Conservation (phyloP, 2,113 vertebrate genomes). For the Erinaceus europaeus region DNA sequence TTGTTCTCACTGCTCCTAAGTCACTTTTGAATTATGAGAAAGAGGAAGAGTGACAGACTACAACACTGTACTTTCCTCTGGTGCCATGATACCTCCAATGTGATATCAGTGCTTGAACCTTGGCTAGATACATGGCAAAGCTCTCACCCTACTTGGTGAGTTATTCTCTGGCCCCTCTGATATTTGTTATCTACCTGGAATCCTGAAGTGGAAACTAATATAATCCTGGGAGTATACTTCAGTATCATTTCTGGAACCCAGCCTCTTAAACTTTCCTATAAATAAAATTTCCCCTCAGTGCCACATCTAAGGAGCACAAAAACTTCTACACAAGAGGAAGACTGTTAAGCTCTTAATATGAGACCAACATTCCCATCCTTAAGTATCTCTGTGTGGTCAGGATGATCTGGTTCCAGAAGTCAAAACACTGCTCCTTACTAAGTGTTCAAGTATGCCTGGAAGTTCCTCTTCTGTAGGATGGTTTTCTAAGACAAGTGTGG, state of each 20-base stretch:
- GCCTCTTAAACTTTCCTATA: background rate
- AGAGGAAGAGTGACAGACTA: too few species aligned
- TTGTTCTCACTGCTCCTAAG: too few species aligned
- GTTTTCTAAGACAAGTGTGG: background rate
- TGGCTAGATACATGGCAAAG: too few species aligned
- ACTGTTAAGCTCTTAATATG: background rate
- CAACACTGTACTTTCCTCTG: too few species aligned
- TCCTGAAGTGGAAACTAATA: background rate
- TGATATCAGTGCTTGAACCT: too few species aligned
- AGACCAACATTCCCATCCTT: background rate
- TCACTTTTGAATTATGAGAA: too few species aligned
- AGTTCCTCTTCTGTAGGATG: background rate
- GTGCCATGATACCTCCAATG: too few species aligned
- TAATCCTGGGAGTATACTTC: background rate
- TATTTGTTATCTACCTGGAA: background rate
- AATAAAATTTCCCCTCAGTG: background rate
- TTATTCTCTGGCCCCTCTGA: too few species aligned
- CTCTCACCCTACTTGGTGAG: too few species aligned
- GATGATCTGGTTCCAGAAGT: background rate
- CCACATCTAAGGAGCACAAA: background rate
- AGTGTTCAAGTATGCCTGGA: background rate
- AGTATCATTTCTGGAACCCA: background rate
- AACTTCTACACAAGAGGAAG: background rate
- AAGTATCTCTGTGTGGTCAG: background rate
- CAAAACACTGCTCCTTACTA: background rate